These are phyloP conservation scores for Acanthosepion esculentum DNA, from an alignment of 2,888 invertebrate genomes.

Conservation along the genomic window DNA sequence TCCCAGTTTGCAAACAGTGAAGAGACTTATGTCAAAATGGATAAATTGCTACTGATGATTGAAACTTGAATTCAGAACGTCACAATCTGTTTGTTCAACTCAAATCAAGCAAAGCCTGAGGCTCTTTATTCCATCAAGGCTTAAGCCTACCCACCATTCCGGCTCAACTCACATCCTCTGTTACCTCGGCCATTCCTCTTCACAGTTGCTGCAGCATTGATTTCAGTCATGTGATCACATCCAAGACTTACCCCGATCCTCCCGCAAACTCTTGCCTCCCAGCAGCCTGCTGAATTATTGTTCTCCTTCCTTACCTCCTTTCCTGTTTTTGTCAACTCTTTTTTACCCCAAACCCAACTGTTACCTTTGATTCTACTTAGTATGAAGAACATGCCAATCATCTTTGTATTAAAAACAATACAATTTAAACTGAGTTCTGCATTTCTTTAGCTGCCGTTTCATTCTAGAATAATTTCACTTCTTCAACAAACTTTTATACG, in stretches of 20 bases:
- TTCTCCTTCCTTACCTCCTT: not conserved
- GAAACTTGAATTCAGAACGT: not conserved
- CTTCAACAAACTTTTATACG: too few species aligned
- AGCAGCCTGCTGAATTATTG: not conserved
- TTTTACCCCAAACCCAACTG: not conserved
- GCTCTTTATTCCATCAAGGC: slow-evolving; percentile 5
- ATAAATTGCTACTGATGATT: not conserved
- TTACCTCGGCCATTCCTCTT: not conserved
- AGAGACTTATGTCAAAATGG: not conserved
- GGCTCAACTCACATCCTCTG: not conserved
- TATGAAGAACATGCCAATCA: not conserved
- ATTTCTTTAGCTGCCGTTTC: not conserved
- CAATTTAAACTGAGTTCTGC: not conserved
- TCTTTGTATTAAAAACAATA: not conserved
- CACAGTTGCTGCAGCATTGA: not conserved
- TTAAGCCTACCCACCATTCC: not conserved
- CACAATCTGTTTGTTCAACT: not conserved
- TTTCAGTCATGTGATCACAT: not conserved
- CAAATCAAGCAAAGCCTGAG: not conserved
- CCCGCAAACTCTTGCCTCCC: not conserved
- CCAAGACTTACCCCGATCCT: not conserved
- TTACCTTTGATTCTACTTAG: not conserved
- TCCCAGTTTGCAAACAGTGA: not conserved
- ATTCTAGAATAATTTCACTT: not conserved
- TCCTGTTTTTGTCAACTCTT: not conserved